Evolutionary conservation across 1,140 invertebrate genomes (phyloP).

Genomic region (Drosophila pseudoobscura): DNA sequence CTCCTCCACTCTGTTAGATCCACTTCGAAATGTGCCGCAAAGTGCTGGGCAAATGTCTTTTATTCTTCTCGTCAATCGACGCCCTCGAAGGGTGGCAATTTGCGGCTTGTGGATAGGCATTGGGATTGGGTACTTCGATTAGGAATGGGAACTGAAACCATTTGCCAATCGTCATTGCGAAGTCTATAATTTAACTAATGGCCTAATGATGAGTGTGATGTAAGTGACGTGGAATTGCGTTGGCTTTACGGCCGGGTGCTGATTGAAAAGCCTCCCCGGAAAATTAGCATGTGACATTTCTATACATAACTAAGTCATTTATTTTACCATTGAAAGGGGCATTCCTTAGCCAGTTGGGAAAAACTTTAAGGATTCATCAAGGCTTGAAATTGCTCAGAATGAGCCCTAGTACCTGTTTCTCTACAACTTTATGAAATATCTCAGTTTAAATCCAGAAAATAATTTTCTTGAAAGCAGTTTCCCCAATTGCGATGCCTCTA

Average conservation of each 20-base stretch:
- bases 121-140: not conserved
- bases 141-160: conserved; percentile 29
- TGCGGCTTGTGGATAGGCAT: not conserved
- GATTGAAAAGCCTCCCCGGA: not conserved
- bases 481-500: too few relatives aligned
- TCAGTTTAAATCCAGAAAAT: too few relatives aligned
- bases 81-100: conserved; percentile 28
- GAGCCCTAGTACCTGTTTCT: too few relatives aligned
- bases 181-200: conserved; percentile 74
- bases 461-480: too few relatives aligned
- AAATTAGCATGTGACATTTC: conserved; percentile 13
- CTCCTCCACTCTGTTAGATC: conserved; percentile 5
- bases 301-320: not conserved
- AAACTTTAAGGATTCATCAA: too few relatives aligned
- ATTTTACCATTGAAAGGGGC: not conserved
- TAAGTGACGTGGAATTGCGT: conserved; percentile 23
- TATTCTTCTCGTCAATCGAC: conserved; percentile 56
- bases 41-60: conserved; percentile 70
- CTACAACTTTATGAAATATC: too few relatives aligned
- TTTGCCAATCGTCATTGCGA: conserved; percentile 36
- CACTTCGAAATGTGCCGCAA: conserved; percentile 63
- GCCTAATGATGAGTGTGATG: conserved; percentile 50
- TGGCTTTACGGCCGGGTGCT: not conserved
- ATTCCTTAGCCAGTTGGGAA: too few relatives aligned
- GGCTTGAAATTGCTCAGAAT: too few relatives aligned